These are phyloP conservation scores for Mixornis gularis DNA, from an alignment of 2,113 vertebrate species.

Conservation along the genomic window DNA sequence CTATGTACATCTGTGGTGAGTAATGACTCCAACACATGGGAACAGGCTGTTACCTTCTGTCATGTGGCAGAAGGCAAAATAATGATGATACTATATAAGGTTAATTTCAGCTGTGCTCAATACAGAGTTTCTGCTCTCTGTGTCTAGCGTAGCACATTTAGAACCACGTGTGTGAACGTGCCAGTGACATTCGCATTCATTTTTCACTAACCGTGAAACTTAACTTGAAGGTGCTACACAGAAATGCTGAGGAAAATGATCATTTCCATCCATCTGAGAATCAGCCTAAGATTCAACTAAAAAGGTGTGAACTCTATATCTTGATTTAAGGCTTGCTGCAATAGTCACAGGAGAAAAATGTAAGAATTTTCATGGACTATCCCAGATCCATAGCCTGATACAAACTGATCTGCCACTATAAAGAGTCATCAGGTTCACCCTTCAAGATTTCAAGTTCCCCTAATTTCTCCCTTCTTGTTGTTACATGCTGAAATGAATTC, in stretches of 20 bases:
- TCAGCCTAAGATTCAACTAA: not conserved
- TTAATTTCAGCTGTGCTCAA: not conserved
- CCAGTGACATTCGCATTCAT: not conserved
- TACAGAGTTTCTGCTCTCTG: not conserved
- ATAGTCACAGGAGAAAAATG: not conserved
- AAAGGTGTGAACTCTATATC: not conserved
- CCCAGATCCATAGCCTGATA: not conserved
- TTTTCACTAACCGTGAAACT: not conserved
- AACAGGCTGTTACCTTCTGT: constrained; percentile 16
- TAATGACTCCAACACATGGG: not conserved
- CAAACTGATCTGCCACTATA: not conserved
- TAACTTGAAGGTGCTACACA: not conserved
- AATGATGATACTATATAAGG: not conserved
- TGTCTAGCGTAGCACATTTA: not conserved
- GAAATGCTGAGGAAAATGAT: not conserved
- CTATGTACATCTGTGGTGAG: not conserved
- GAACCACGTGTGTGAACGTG: not conserved
- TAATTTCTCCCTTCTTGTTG: not conserved
- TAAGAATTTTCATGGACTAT: not conserved
- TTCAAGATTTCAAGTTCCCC: not conserved
- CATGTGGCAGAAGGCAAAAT: not conserved
- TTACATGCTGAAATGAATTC: not conserved
- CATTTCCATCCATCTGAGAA: not conserved
- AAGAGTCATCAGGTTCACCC: not conserved
- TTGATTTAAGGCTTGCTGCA: not conserved